Percentiles rank a stretch among this genome's conserved stretches.
Evolutionary conservation across 2,797 vertebrate species (phyloP).

Genomic region (Mionectes olivaceus): DNA sequence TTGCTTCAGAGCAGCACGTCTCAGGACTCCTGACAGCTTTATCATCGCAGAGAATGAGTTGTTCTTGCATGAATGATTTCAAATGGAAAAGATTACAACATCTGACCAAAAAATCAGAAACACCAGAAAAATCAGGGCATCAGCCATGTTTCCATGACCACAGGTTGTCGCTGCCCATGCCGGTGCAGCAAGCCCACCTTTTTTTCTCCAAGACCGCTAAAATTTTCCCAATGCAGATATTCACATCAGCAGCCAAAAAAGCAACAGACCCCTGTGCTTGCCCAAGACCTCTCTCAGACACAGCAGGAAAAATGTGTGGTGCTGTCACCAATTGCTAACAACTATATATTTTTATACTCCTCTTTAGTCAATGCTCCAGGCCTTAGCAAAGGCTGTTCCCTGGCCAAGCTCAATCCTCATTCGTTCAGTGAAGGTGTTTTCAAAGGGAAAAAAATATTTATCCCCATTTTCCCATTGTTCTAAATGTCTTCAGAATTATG

Average conservation of each 20-base stretch:
- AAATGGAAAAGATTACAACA: slow-evolving; percentile 42
- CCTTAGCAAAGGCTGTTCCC: not conserved
- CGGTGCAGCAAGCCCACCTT: not conserved
- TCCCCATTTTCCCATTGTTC: slow-evolving; percentile 35
- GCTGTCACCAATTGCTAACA: not conserved
- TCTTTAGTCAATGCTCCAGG: not conserved
- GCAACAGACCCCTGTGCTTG: not conserved
- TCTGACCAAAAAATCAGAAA: not conserved
- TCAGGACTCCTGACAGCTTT: slow-evolving; percentile 33
- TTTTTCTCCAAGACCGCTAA: not conserved
- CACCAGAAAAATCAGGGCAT: not conserved
- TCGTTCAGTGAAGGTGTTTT: not conserved
- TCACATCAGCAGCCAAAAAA: not conserved
- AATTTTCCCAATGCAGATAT: slow-evolving; percentile 4
- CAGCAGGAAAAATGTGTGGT: slow-evolving; percentile 12
- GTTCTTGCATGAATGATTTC: slow-evolving; percentile 13
- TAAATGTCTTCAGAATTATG: not conserved
- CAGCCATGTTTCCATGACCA: not conserved
- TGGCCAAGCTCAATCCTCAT: not conserved
- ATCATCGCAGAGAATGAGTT: not conserved
- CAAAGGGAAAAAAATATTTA: slow-evolving; percentile 1
- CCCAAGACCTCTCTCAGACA: slow-evolving; percentile 19
- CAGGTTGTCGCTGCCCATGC: not conserved
- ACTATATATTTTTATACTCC: not conserved
- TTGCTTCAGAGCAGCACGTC: not conserved